phyloP scores from a whole-genome alignment of 1,140 invertebrate genomes.

The Drosophila pallidifrons region DNA sequence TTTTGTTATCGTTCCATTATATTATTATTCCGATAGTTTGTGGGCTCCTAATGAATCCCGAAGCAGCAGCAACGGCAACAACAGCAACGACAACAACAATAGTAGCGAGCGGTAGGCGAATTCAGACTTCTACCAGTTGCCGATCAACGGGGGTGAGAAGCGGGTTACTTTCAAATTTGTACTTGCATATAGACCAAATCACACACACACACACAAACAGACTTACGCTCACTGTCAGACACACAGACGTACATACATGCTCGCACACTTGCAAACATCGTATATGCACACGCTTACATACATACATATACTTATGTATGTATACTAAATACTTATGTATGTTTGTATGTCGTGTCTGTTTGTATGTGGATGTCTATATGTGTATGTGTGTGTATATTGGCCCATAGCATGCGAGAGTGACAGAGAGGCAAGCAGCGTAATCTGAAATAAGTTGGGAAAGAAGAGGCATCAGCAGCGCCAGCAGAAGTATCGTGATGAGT shows the following conservation, averaged over 20 bases:
- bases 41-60: constrained; percentile 46
- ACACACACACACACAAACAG: constrained; percentile 38
- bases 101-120: constrained; percentile 37
- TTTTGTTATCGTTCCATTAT: constrained; percentile 52
- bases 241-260: constrained; percentile 2
- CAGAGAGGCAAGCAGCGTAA: constrained; percentile 69
- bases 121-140: constrained; percentile 60
- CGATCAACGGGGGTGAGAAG: constrained; percentile 75
- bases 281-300: constrained; percentile 52
- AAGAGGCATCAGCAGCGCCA: constrained; percentile 77
- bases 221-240: constrained; percentile 25
- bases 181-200: constrained; percentile 81
- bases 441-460: constrained; percentile 80
- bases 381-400: constrained; percentile 45
- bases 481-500: constrained; percentile 78
- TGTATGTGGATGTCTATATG: constrained; percentile 12
- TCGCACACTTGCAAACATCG: constrained; percentile 17
- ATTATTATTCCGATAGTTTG: constrained; percentile 51
- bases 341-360: constrained; percentile 24
- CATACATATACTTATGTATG: constrained; percentile 50
- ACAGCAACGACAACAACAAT: not conserved
- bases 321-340: constrained; percentile 30
- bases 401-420: constrained; percentile 59
- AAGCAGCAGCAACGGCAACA: constrained; percentile 20
- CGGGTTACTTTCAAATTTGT: constrained; percentile 80